Percentiles rank a stretch among this genome's conserved stretches.
These are phyloP conservation scores for Heliconius eleuchia DNA, from an alignment of 1,140 invertebrate species.

Conservation along the genomic window DNA sequence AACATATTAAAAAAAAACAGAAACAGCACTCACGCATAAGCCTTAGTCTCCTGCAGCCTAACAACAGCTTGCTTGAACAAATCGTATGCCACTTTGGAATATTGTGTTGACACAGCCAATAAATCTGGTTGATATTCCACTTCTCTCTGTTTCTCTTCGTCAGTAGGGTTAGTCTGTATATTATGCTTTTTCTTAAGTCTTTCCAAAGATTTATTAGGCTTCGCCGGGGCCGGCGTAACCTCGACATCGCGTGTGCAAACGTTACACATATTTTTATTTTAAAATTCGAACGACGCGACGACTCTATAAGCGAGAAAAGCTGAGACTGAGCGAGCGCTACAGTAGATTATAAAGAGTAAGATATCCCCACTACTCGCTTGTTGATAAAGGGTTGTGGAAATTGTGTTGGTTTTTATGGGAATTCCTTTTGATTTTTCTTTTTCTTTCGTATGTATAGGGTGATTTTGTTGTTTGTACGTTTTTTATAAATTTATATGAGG, in stretches of 20 bases:
- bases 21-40: constrained; percentile 67
- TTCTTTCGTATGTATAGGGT: neutral
- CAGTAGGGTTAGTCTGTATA: constrained; percentile 61
- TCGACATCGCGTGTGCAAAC: constrained; percentile 66
- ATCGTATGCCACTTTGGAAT: constrained; percentile 65
- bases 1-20: constrained; percentile 16
- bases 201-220: constrained; percentile 54
- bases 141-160: constrained; percentile 62
- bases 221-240: constrained; percentile 42
- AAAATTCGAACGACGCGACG: constrained; percentile 2
- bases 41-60: constrained; percentile 66
- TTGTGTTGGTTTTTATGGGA: neutral
- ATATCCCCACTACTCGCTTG: constrained; percentile 49
- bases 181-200: constrained; percentile 72
- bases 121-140: constrained; percentile 75
- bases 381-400: constrained; percentile 8
- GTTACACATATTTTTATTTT: constrained; percentile 63
- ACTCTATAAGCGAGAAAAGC: constrained; percentile 31
- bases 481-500: neutral
- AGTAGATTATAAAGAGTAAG: constrained; percentile 60
- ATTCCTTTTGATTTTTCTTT: neutral
- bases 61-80: constrained; percentile 56
- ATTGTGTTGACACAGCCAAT: constrained; percentile 71
- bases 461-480: neutral
- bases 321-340: constrained; percentile 48